Conservation (phyloP, 2,797 vertebrate species). For the Myotis planiceps region DNA sequence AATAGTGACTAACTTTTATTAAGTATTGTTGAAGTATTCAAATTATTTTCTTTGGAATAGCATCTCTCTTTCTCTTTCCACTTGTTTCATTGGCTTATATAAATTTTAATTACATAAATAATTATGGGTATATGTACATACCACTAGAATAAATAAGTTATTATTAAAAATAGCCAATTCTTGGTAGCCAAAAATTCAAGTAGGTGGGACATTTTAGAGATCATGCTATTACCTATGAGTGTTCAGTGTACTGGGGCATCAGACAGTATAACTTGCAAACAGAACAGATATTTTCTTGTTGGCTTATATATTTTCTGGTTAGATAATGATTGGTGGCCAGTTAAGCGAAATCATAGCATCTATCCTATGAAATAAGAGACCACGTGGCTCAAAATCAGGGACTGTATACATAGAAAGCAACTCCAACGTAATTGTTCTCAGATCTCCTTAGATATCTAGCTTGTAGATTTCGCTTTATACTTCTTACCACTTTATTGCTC, state of each 20-base stretch:
- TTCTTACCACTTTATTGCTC: not conserved
- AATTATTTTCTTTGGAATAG: not conserved
- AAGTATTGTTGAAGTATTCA: not conserved
- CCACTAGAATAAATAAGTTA: not conserved
- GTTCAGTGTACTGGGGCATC: not conserved
- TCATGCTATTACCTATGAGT: not conserved
- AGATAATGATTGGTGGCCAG: not conserved
- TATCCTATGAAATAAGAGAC: not conserved
- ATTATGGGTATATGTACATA: not conserved
- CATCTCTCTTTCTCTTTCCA: not conserved
- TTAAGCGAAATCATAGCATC: not conserved
- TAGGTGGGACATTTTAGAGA: fast-evolving
- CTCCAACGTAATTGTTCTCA: not conserved
- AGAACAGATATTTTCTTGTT: not conserved
- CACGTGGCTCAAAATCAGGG: not conserved
- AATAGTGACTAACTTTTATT: not conserved
- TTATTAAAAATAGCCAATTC: not conserved
- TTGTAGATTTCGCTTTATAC: not conserved
- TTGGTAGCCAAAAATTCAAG: not conserved
- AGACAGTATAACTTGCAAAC: not conserved
- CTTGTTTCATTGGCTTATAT: not conserved
- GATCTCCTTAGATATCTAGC: not conserved
- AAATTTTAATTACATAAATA: slow-evolving; percentile 19
- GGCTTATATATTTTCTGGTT: not conserved
- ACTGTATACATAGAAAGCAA: not conserved